phyloP scores from a whole-genome alignment of 2,113 vertebrate species.

The Thermophis baileyi region DNA sequence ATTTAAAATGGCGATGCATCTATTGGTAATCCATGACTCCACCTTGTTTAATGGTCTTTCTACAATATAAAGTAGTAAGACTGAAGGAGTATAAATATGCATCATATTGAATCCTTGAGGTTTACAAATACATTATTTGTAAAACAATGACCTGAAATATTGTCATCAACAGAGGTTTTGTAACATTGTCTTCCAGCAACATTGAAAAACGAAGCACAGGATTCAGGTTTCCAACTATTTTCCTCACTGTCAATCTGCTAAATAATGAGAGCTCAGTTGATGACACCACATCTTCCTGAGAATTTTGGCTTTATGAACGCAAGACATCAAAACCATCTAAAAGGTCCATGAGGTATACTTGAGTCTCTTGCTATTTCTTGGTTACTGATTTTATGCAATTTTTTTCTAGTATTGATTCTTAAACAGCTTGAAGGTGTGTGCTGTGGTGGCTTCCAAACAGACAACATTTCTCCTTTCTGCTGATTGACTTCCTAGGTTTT shows the following conservation, averaged over 20 bases:
- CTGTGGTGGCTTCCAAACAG: neutral
- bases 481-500: neutral
- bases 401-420: neutral
- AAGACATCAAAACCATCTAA: neutral
- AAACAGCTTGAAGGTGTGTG: neutral
- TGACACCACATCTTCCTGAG: neutral
- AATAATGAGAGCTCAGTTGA: neutral
- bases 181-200: neutral
- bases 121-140: neutral
- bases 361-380: neutral
- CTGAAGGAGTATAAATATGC: neutral
- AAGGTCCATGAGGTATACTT: neutral
- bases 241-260: neutral
- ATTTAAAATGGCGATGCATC: constrained; percentile 32
- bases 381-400: neutral
- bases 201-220: neutral
- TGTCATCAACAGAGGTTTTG: neutral
- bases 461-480: neutral
- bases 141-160: neutral
- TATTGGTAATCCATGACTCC: neutral
- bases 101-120: neutral
- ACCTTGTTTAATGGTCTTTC: neutral
- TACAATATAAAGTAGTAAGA: neutral
- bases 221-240: neutral
- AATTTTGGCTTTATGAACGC: neutral